Evolutionary conservation across 2,888 invertebrate species (phyloP), one percentile per base, ranked within the genome.

Genomic region (Tetramorium bicarinatum): DNA sequence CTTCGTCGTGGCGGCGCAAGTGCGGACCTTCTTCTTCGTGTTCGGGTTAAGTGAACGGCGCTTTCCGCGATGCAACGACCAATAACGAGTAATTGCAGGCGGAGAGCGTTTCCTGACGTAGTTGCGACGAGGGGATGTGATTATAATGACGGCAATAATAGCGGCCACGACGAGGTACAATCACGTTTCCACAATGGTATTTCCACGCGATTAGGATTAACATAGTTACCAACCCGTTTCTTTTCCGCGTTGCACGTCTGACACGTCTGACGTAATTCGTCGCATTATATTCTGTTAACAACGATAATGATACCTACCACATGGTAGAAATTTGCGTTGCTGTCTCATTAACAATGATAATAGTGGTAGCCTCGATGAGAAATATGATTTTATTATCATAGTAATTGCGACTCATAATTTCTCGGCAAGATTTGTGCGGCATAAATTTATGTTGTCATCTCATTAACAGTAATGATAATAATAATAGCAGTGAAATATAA

Each of bases 1-100:
- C 82, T 62, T 67, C 64, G 74, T 52, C 72, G 71, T 79, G 34
- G 79, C 47, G 54, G 80, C 82, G 34, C 80, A 66, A 86, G 74
- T 67, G 80, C 77, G 83, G n/a, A 49, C 77, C 47, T 76, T 64
- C 77, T 76, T 82, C 82, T 66, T 77, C 77, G 64, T 82, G 77
- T 56, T 54, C 81, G 25, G 52, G 80, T 67, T 67, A 77, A 72
- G 80, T 67, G 81, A 82, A 84, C 84, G 74, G 72, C 52, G 81
- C 62, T 77, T 62, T 77, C 34, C 49, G 62, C 81, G 81, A 64
- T 77, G 81, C 76, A 77, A 81, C 81, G 81, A 64, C 72, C 79
- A 72, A 80, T 80, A 80, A 81, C 81, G 77, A 81, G 77, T 64
- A 77, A 81, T 80, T 72, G 72, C 59, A 72, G 41, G 13, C 52